Percentiles rank a stretch among this genome's conserved stretches.
These are phyloP conservation scores for Buphagus erythrorhynchus DNA, from an alignment of 2,797 vertebrate genomes.

Conservation along the genomic window DNA sequence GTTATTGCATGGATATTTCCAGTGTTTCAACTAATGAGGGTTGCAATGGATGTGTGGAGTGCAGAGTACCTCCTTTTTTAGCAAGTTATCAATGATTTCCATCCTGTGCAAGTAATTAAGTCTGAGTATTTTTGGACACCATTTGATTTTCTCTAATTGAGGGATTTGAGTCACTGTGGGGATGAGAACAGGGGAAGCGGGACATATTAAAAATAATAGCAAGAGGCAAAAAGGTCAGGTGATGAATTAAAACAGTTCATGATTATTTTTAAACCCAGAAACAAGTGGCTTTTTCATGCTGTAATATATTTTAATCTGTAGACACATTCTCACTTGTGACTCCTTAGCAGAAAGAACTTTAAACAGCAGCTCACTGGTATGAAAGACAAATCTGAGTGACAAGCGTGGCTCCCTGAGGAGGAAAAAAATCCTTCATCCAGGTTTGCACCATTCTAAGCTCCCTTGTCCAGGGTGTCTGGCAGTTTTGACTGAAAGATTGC, in stretches of 20 bases:
- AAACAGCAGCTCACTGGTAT: not conserved
- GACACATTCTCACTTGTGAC: not conserved
- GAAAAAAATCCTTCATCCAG: not conserved
- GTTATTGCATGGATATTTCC: not conserved
- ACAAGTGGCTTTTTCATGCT: not conserved
- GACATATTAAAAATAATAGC: not conserved
- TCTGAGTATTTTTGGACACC: conserved; percentile 24
- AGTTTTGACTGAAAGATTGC: not conserved
- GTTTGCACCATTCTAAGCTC: not conserved
- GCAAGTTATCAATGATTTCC: conserved; percentile 26
- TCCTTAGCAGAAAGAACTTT: not conserved
- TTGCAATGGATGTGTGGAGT: not conserved
- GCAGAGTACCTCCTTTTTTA: conserved; percentile 12
- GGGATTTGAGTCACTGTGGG: not conserved
- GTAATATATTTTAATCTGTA: not conserved
- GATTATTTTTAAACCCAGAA: not conserved
- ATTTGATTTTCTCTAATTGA: conserved; percentile 10
- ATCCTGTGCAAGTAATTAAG: conserved; percentile 18
- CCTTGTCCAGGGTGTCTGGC: not conserved
- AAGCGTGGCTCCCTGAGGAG: not conserved
- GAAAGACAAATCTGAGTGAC: not conserved
- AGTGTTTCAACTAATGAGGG: not conserved
- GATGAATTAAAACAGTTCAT: not conserved
- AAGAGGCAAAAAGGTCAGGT: not conserved
- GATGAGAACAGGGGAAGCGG: conserved; percentile 3